A percentile compares a stretch with the other conserved stretches of the same genome.
phyloP scores from a whole-genome alignment of 2,113 vertebrate species.

The Brachyhypopomus occidentalis region DNA sequence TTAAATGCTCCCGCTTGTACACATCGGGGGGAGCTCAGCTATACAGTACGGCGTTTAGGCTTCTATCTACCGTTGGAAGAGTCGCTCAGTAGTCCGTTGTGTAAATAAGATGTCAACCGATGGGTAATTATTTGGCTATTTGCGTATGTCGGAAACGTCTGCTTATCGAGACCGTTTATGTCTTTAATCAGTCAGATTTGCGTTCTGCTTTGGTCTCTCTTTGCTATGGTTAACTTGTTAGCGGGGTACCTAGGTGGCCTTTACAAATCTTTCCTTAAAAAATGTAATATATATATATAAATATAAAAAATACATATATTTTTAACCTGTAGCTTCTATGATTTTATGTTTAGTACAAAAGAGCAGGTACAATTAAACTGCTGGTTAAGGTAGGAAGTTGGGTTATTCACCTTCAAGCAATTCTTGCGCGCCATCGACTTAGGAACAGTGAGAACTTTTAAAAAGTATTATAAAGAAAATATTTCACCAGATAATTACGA shows the following conservation, averaged over 20 bases:
- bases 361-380: neutral
- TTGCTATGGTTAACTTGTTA: neutral
- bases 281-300: too few relatives aligned
- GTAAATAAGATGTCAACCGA: slow-evolving; percentile 54
- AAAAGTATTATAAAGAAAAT: neutral
- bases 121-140: slow-evolving; percentile 55
- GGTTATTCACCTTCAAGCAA: neutral
- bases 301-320: too few relatives aligned
- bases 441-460: neutral
- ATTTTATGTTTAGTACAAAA: neutral
- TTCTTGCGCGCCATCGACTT: neutral
- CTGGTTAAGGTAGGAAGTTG: neutral
- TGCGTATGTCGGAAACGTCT: neutral
- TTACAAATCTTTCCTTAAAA: too few relatives aligned
- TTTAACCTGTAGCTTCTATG: too few relatives aligned
- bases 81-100: too few relatives aligned
- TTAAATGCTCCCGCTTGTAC: slow-evolving; percentile 51
- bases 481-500: too few relatives aligned
- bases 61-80: too few relatives aligned
- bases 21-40: too few relatives aligned
- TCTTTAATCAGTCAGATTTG: neutral
- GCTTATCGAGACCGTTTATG: neutral
- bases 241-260: too few relatives aligned
- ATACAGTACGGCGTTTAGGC: too few relatives aligned
- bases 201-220: neutral